phyloP scores from a whole-genome alignment of 2,113 vertebrate genomes.

The Pollachius pollachius region DNA sequence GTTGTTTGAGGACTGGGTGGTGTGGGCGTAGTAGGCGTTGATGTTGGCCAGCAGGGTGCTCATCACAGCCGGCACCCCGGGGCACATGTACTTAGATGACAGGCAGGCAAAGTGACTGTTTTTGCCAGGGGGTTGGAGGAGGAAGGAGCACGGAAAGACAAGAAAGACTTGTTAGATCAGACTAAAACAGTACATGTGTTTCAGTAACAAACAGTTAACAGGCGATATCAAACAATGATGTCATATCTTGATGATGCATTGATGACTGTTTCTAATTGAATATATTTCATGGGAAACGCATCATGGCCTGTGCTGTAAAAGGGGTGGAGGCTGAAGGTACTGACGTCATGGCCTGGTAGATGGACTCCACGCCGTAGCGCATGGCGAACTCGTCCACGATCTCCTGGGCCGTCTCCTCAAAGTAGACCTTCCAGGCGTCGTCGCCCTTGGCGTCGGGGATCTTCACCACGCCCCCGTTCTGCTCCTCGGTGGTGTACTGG shows the following conservation, averaged over 20 bases:
- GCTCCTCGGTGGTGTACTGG: conserved; percentile 93
- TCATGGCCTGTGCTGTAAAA: neutral
- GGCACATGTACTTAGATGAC: conserved; percentile 98
- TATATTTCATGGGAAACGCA: too few relatives aligned
- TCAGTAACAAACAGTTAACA: too few relatives aligned
- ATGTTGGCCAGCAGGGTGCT: conserved; percentile 97
- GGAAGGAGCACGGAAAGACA: too few relatives aligned
- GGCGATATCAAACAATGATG: too few relatives aligned
- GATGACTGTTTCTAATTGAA: too few relatives aligned
- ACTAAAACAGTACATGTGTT: too few relatives aligned
- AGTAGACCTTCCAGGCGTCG: conserved; percentile 98
- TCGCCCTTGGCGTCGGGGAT: conserved; percentile 96
- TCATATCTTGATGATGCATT: too few relatives aligned
- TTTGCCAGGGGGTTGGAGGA: too few relatives aligned
- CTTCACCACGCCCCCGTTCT: conserved; percentile 90
- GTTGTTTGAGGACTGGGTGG: conserved; percentile 91
- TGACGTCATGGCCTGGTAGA: conserved; percentile 99
- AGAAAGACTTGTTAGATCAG: too few relatives aligned
- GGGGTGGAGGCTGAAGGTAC: conserved; percentile 41
- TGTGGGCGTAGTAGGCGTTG: conserved; percentile 97
- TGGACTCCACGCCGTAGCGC: conserved; percentile 97
- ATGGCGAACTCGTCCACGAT: conserved; percentile 97
- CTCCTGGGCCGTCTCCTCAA: conserved; percentile 95
- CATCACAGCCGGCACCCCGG: conserved; percentile 95
- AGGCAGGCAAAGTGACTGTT: conserved; percentile 95